These are phyloP conservation scores for Diarsia mendica DNA, from an alignment of 2,888 invertebrate species.

Conservation along the genomic window DNA sequence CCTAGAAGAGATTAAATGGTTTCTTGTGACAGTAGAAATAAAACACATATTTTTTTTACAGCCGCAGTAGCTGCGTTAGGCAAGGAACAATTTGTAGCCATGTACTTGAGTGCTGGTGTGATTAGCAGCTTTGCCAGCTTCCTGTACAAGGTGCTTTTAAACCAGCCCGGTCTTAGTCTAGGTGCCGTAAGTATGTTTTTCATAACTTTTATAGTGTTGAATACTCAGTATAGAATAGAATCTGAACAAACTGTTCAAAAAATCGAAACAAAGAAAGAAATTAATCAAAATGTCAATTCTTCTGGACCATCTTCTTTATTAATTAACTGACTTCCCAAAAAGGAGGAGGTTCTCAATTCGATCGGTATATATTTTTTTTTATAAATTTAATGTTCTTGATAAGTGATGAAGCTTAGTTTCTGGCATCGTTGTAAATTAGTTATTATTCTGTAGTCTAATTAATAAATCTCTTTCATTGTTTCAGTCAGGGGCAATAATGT, in stretches of 20 bases:
- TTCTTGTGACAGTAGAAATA: neutral
- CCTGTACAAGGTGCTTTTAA: slow-evolving; percentile 93
- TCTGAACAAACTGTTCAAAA: neutral
- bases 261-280: neutral
- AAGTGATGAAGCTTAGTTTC: too few relatives aligned
- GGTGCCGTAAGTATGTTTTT: slow-evolving; percentile 94
- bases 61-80: slow-evolving; percentile 94
- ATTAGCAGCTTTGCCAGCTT: slow-evolving; percentile 96
- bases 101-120: slow-evolving; percentile 97
- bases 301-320: neutral
- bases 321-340: too few relatives aligned
- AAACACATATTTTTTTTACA: slow-evolving; percentile 64
- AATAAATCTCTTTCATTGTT: slow-evolving; percentile 70
- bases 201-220: neutral
- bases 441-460: neutral
- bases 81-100: slow-evolving; percentile 97
- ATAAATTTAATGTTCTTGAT: too few relatives aligned
- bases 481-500: slow-evolving; percentile 99
- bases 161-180: slow-evolving; percentile 94
- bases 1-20: neutral
- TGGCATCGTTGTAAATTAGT: neutral
- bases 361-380: too few relatives aligned
- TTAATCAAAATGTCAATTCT: neutral
- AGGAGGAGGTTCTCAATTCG: too few relatives aligned
- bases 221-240: neutral